Conservation (phyloP, 2,888 invertebrate species). For the Myathropa florea region DNA sequence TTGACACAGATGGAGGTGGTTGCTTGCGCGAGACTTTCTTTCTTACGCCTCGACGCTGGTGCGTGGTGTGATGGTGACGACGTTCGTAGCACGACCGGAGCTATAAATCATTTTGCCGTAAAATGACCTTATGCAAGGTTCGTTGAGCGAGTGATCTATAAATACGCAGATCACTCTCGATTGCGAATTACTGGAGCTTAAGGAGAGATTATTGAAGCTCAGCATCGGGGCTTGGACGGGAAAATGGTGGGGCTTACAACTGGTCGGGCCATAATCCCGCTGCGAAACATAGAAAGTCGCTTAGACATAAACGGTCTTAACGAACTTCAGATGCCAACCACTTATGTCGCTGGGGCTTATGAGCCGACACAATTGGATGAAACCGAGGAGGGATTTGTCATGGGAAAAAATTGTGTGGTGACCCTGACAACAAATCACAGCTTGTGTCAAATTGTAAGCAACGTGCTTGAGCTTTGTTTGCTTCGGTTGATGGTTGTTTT, state of each 20-base stretch:
- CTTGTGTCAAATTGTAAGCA: not conserved
- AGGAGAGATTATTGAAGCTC: not conserved
- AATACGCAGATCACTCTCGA: not conserved
- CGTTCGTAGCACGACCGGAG: not conserved
- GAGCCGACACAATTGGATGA: not conserved
- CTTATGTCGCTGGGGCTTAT: not conserved
- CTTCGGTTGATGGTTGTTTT: too few relatives aligned
- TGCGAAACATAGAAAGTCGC: not conserved
- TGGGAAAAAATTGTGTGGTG: not conserved
- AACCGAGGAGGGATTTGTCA: not conserved
- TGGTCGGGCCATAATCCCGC: not conserved
- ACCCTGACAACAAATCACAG: not conserved
- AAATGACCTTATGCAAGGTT: not conserved
- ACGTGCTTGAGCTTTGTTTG: too few relatives aligned
- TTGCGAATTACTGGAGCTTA: not conserved
- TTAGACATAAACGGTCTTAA: not conserved
- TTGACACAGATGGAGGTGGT: constrained; percentile 30
- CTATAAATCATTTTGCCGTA: not conserved
- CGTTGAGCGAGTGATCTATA: not conserved
- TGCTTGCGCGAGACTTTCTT: not conserved
- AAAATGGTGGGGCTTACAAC: not conserved
- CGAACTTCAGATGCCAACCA: not conserved
- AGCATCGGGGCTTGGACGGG: not conserved
- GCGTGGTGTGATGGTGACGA: too few relatives aligned
- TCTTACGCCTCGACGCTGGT: not conserved